These are phyloP conservation scores for Erpetoichthys calabaricus DNA, from an alignment of 2,797 vertebrate genomes.

Conservation along the genomic window DNA sequence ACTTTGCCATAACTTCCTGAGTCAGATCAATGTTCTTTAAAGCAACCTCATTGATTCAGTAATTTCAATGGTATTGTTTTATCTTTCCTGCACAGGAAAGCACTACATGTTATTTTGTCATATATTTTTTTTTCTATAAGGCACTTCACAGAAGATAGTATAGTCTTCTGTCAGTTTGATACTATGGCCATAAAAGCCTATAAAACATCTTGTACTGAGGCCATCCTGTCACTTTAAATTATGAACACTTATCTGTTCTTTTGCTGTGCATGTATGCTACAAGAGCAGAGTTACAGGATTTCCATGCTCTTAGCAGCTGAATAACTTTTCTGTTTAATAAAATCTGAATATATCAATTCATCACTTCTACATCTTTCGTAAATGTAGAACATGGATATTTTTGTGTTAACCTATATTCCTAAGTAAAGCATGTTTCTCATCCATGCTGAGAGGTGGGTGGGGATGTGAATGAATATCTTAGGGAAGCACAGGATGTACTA, in stretches of 20 bases:
- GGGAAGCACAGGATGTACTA: too few relatives aligned
- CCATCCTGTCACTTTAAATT: slow-evolving; percentile 19
- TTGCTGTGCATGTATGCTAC: slow-evolving; percentile 12
- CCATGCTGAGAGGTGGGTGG: too few relatives aligned
- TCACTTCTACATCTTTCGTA: too few relatives aligned
- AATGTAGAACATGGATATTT: too few relatives aligned
- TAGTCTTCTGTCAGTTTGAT: slow-evolving; percentile 10
- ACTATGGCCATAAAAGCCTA: slow-evolving; percentile 9
- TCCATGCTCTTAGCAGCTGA: too few relatives aligned
- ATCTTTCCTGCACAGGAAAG: slow-evolving; percentile 19
- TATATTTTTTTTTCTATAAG: slow-evolving; percentile 13
- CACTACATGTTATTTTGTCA: slow-evolving; percentile 6
- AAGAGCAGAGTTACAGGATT: slow-evolving; percentile 2
- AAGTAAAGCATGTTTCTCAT: too few relatives aligned
- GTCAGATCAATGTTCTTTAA: slow-evolving; percentile 34
- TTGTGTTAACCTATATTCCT: too few relatives aligned
- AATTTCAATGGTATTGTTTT: slow-evolving; percentile 30
- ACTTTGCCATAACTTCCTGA: slow-evolving; percentile 21
- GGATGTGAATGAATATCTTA: too few relatives aligned
- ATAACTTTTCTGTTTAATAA: too few relatives aligned
- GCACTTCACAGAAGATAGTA: slow-evolving; percentile 13
- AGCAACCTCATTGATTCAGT: slow-evolving; percentile 29
- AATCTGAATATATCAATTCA: neutral
- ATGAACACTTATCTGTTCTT: slow-evolving; percentile 19
- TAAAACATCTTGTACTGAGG: slow-evolving; percentile 17